phyloP scores from a whole-genome alignment of 35 echinoderm and acorn worm genomes.

The Chiridota heheva region DNA sequence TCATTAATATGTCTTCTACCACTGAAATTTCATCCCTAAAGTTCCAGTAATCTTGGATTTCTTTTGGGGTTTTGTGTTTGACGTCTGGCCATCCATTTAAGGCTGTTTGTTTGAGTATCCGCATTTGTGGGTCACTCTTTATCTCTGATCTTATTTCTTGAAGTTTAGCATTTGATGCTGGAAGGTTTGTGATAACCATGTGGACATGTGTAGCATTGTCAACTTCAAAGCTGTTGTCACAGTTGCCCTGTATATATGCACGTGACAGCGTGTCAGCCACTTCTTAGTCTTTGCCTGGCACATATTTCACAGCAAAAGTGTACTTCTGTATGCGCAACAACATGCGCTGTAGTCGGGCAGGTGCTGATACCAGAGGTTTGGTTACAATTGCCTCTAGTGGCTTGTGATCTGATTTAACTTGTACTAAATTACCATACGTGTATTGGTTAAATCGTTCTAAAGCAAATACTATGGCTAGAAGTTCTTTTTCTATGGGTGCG shows the following conservation, averaged over 20 bases:
- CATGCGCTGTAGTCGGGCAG: conserved; percentile 46
- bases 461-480: conserved; percentile 41
- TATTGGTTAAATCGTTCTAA: conserved; percentile 52
- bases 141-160: conserved; percentile 46
- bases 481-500: conserved; percentile 20
- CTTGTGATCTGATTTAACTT: conserved; percentile 60
- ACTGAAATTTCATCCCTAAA: conserved; percentile 58
- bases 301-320: conserved; percentile 34
- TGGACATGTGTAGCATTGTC: not conserved
- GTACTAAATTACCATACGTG: conserved; percentile 15
- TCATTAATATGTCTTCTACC: conserved; percentile 57
- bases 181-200: not conserved
- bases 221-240: too few species aligned
- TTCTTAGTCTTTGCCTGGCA: conserved; percentile 44
- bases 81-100: conserved; percentile 67
- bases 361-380: conserved; percentile 32
- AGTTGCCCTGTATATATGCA: not conserved
- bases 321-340: conserved; percentile 56
- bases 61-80: conserved; percentile 12
- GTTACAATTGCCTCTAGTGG: conserved; percentile 44
- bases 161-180: conserved; percentile 32
- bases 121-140: conserved; percentile 35
- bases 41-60: conserved; percentile 56
- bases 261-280: conserved; percentile 56
- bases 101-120: conserved; percentile 33